Percentiles rank a stretch among this genome's conserved stretches.
These are phyloP conservation scores for Belonocnema kinseyi DNA, from an alignment of 1,140 invertebrate species.

Conservation along the genomic window DNA sequence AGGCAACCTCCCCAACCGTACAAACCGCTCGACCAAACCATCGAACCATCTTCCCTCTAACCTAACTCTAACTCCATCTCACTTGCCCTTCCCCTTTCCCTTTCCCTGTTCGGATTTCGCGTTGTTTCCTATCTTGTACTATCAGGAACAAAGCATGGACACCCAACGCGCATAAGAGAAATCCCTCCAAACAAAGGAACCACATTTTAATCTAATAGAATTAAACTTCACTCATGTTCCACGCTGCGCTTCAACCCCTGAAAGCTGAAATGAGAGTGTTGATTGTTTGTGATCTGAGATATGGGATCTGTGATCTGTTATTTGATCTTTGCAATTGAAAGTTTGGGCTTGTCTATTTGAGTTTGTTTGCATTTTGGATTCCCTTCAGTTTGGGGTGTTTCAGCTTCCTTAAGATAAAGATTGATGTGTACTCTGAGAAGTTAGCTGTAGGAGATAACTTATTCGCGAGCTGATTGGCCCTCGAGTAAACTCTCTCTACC, in stretches of 20 bases:
- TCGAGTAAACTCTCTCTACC: too few species aligned
- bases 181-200: conserved; percentile 48
- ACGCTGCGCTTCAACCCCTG: neutral
- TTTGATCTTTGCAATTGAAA: too few species aligned
- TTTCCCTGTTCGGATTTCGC: conserved; percentile 34
- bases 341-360: too few species aligned
- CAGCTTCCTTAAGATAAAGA: too few species aligned
- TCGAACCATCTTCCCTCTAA: conserved; percentile 41
- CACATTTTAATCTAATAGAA: conserved; percentile 42
- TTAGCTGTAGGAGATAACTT: too few species aligned
- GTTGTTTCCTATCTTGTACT: conserved; percentile 41
- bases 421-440: too few species aligned
- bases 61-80: conserved; percentile 27
- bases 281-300: neutral
- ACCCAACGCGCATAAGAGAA: conserved; percentile 35
- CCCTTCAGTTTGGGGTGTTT: too few species aligned
- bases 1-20: conserved; percentile 45
- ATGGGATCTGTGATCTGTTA: too few species aligned
- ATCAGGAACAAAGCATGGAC: conserved; percentile 45
- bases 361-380: too few species aligned
- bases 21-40: conserved; percentile 42
- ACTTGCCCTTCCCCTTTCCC: conserved; percentile 34
- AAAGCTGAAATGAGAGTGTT: conserved; percentile 2
- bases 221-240: conserved; percentile 40
- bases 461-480: too few species aligned